phyloP scores from a whole-genome alignment of 2,797 vertebrate species.

The Notolabrus celidotus region DNA sequence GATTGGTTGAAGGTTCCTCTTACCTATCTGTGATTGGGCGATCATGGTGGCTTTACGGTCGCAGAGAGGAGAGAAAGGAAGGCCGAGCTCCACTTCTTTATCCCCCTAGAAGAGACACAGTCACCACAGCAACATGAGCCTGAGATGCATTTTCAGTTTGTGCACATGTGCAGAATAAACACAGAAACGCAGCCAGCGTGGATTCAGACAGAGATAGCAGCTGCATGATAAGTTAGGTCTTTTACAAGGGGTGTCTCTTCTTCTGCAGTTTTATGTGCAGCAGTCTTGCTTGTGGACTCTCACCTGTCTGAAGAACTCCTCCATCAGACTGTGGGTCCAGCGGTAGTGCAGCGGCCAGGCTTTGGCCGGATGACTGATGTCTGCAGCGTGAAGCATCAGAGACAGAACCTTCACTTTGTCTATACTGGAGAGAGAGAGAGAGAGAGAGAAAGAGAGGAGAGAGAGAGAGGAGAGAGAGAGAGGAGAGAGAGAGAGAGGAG shows the following conservation, averaged over 20 bases:
- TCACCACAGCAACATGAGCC: conserved; percentile 1
- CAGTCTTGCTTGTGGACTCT: background rate
- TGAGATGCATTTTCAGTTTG: background rate
- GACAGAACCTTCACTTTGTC: conserved; percentile 98
- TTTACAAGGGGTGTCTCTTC: too few relatives aligned
- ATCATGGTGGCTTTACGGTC: conserved; percentile 98
- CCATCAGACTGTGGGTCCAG: conserved; percentile 98
- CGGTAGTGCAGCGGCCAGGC: conserved; percentile 94
- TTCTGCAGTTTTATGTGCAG: too few relatives aligned
- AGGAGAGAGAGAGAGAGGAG: too few relatives aligned
- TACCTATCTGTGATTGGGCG: conserved; percentile 98
- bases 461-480: too few relatives aligned
- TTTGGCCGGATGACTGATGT: conserved; percentile 98
- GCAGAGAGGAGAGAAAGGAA: conserved; percentile 98
- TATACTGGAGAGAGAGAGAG: conserved; percentile 82
- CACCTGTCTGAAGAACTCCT: conserved; percentile 99
- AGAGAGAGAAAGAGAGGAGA: background rate
- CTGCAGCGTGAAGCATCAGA: conserved; percentile 97
- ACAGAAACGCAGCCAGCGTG: too few relatives aligned
- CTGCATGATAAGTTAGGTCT: too few relatives aligned
- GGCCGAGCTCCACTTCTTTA: conserved; percentile 94
- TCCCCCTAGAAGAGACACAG: conserved; percentile 88
- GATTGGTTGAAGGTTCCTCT: conserved; percentile 27
- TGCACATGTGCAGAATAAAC: too few relatives aligned
- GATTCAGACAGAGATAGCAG: too few relatives aligned